phyloP scores from a whole-genome alignment of 2,797 vertebrate species.

The Bufotes viridis region DNA sequence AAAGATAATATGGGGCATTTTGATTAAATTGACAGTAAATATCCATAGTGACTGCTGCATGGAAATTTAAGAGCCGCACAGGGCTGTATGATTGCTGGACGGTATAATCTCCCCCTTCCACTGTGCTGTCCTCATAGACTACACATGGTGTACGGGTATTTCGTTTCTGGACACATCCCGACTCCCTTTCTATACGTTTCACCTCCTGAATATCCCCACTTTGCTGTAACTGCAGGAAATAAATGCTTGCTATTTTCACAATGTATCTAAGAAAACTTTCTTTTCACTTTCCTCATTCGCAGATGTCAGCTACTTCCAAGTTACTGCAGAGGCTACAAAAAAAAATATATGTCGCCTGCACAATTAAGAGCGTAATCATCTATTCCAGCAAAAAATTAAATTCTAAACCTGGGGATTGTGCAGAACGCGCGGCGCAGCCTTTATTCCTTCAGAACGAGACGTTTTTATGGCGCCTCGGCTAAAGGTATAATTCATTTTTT shows the following conservation, averaged over 20 bases:
- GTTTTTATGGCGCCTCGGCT: slow-evolving; percentile 36
- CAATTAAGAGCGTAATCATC: slow-evolving; percentile 51
- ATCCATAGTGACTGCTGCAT: too few species aligned
- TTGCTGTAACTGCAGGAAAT: not conserved
- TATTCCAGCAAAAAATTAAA: slow-evolving; percentile 21
- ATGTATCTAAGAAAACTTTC: slow-evolving; percentile 35
- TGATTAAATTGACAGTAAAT: too few species aligned
- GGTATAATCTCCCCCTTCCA: too few species aligned
- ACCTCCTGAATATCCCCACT: not conserved
- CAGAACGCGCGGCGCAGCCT: slow-evolving; percentile 14
- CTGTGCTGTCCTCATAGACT: not conserved
- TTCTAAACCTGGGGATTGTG: not conserved
- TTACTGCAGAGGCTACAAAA: slow-evolving; percentile 39
- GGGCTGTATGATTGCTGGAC: too few species aligned
- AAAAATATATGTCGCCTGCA: slow-evolving; percentile 22
- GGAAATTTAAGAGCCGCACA: too few species aligned
- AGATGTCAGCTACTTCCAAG: slow-evolving; percentile 43
- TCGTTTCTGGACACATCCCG: not conserved
- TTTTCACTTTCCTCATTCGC: slow-evolving; percentile 40
- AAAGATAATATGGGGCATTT: too few species aligned
- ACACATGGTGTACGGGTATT: not conserved
- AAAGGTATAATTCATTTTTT: slow-evolving; percentile 21
- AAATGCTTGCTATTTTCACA: slow-evolving; percentile 17
- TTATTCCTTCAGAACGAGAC: not conserved
- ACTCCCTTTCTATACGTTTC: not conserved